A percentile compares a stretch with the other conserved stretches of the same genome.
Conservation (phyloP, 2,113 vertebrate genomes). For the Tiliqua scincoides region DNA sequence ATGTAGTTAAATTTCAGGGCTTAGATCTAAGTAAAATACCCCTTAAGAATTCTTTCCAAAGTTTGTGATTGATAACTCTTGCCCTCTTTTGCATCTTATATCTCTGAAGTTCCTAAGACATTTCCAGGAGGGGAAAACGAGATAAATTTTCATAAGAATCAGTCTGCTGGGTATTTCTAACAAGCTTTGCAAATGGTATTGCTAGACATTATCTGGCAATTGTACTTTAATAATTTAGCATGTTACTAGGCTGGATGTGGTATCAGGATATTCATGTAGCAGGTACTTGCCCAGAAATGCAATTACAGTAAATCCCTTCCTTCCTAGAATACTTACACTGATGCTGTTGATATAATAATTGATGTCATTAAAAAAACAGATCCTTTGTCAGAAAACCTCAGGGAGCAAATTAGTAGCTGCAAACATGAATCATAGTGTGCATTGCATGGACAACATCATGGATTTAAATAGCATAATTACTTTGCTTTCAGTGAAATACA, state of each 20-base stretch:
- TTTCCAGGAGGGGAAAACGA: not conserved
- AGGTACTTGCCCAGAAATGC: slow-evolving; percentile 37
- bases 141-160: not conserved
- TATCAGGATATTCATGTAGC: slow-evolving; percentile 23
- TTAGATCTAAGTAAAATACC: slow-evolving; percentile 15
- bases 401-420: slow-evolving; percentile 22
- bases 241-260: not conserved
- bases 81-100: slow-evolving; percentile 6
- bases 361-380: slow-evolving; percentile 13
- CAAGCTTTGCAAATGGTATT: slow-evolving; percentile 1
- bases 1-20: not conserved
- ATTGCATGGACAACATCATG: not conserved
- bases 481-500: not conserved
- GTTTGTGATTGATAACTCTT: not conserved
- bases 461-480: slow-evolving; percentile 21
- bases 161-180: slow-evolving; percentile 9
- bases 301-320: slow-evolving; percentile 34
- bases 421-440: slow-evolving; percentile 12
- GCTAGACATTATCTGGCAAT: slow-evolving; percentile 16
- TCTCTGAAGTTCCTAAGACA: not conserved
- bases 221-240: slow-evolving; percentile 24
- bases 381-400: slow-evolving; percentile 37
- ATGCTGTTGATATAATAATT: slow-evolving; percentile 33
- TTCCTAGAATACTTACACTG: slow-evolving; percentile 10
- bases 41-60: not conserved